Percentiles rank a stretch among this genome's conserved stretches.
Evolutionary conservation across 2,888 invertebrate species (phyloP).

Genomic region (Cheilosia urbana): DNA sequence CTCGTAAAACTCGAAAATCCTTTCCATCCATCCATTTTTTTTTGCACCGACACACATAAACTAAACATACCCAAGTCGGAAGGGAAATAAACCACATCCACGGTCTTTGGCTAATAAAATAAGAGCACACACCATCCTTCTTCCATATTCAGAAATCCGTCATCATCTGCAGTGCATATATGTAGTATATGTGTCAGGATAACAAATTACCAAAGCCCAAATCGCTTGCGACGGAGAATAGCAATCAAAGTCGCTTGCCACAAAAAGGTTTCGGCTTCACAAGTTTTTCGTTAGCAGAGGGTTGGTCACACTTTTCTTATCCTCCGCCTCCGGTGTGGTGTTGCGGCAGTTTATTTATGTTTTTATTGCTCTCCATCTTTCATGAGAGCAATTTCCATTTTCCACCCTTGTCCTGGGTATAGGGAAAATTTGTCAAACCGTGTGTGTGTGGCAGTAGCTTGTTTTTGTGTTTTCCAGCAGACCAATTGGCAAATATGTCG

Average conservation of each 20-base stretch:
- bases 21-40: too few species aligned
- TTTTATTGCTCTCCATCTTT: constrained; percentile 64
- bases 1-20: constrained; percentile 53
- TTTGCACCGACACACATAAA: background rate
- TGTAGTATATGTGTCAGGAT: constrained; percentile 51
- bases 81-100: constrained; percentile 51
- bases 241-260: constrained; percentile 47
- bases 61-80: background rate
- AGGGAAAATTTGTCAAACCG: constrained; percentile 43
- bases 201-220: constrained; percentile 64
- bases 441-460: constrained; percentile 16
- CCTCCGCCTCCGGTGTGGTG: too few species aligned
- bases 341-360: constrained; percentile 64
- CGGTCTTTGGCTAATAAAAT: constrained; percentile 59
- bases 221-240: constrained; percentile 60
- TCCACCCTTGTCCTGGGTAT: background rate
- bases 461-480: constrained; percentile 25
- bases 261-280: constrained; percentile 36
- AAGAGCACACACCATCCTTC: constrained; percentile 41
- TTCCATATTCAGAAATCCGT: constrained; percentile 28
- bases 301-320: constrained; percentile 18
- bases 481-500: constrained; percentile 14
- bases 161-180: constrained; percentile 10
- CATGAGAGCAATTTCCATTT: constrained; percentile 21
- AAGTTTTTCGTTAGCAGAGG: constrained; percentile 19